These are phyloP conservation scores for Drosophila paramelanica DNA, from an alignment of 2,888 invertebrate species.

Conservation along the genomic window DNA sequence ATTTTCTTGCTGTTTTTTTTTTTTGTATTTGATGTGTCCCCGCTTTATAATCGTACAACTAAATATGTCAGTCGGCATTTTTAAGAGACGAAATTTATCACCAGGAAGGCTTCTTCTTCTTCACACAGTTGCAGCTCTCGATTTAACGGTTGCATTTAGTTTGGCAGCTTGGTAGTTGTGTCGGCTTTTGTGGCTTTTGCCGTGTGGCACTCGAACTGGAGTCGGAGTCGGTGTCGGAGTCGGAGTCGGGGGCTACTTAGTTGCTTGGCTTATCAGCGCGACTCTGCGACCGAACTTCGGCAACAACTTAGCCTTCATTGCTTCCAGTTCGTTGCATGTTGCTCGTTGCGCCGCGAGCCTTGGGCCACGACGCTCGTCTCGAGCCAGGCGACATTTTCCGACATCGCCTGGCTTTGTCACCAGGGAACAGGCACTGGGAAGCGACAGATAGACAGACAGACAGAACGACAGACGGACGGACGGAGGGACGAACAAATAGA, in stretches of 20 bases:
- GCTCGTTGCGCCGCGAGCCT: slow-evolving; percentile 11
- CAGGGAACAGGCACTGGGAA: slow-evolving; percentile 24
- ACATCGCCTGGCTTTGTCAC: slow-evolving; percentile 62
- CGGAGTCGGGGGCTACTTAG: slow-evolving; percentile 39
- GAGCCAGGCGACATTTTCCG: slow-evolving; percentile 36
- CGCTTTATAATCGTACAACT: slow-evolving; percentile 45
- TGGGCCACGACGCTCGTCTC: slow-evolving; percentile 18
- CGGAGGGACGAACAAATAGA: slow-evolving; percentile 16
- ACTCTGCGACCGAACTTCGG: slow-evolving; percentile 51
- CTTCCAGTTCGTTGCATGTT: slow-evolving; percentile 72
- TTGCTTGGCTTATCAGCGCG: slow-evolving; percentile 58
- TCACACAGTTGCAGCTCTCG: slow-evolving; percentile 27
- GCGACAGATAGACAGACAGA: slow-evolving; percentile 3
- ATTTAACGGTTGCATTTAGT: slow-evolving; percentile 45
- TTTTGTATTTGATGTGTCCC: slow-evolving; percentile 9
- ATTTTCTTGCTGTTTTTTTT: neutral
- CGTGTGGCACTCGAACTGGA: slow-evolving; percentile 12
- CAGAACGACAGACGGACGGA: slow-evolving; percentile 1
- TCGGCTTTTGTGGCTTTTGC: slow-evolving; percentile 47
- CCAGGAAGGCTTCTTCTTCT: slow-evolving; percentile 29
- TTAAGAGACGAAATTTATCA: slow-evolving; percentile 51
- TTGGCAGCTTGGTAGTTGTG: slow-evolving; percentile 24
- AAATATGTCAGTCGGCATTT: slow-evolving; percentile 42
- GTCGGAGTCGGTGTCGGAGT: neutral
- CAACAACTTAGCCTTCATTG: slow-evolving; percentile 78